phyloP scores from a whole-genome alignment of 2,113 vertebrate genomes.

The Myotis davidii region DNA sequence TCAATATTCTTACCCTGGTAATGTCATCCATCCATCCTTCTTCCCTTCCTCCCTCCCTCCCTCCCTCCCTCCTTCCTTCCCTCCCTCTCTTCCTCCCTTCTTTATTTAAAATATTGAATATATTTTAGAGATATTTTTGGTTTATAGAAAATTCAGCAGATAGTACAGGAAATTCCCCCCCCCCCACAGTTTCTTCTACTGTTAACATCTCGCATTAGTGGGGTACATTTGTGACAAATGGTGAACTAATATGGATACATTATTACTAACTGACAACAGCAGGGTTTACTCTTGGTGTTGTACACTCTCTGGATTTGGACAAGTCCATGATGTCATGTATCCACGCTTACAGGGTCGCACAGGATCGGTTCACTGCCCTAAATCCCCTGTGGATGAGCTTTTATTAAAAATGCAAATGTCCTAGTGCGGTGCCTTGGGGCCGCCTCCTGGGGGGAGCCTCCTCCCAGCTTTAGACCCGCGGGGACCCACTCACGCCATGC shows the following conservation, averaged over 20 bases:
- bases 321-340: no score
- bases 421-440: neutral
- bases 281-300: neutral
- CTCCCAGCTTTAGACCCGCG: neutral
- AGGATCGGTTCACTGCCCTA: neutral
- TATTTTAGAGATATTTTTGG: neutral
- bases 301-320: neutral
- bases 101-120: neutral
- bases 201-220: neutral
- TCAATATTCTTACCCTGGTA: neutral
- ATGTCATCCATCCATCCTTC: neutral
- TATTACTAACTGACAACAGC: neutral
- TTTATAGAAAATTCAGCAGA: neutral
- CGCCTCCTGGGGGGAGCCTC: no score
- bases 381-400: neutral
- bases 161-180: neutral
- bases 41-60: neutral
- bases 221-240: neutral
- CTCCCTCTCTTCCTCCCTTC: no score
- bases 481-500: neutral
- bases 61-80: neutral
- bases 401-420: neutral
- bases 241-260: neutral
- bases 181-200: neutral
- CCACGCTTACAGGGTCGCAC: neutral